Base-by-base conservation (phyloP, 2,888 invertebrate species). In the Eulithis prunata region DNA sequence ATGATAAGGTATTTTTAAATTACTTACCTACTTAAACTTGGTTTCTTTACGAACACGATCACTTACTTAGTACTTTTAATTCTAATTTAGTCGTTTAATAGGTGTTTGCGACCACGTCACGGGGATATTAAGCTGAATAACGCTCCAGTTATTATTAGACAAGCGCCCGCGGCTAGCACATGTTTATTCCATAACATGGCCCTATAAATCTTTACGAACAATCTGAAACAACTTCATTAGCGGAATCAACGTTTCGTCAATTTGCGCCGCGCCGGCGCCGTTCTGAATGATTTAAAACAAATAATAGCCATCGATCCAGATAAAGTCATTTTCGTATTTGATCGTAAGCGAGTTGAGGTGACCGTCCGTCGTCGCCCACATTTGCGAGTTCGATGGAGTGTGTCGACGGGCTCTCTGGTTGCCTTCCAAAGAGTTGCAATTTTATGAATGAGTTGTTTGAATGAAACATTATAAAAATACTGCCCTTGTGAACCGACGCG, bases 381-480 rank as follows among this genome's bases (percentile, higher is more conserved):
- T 87, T 86, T 83, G 79, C 83, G 83, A 75, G 75, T 72, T 78
- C 84, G 79, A 79, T 86, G 82, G 77, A 84, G 86, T 85, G 88
- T 85, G 76, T 77, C 88, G 81, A 73, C 78, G 63, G 67, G 79
- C 77, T 83, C 85, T 89, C 87, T 78, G 81, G 83, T 88, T 88
- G 83, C 85, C 80, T 79, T 81, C 81, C 76, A 86, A 83, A 82
- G 83, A 86, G 84, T 86, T 85, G 86, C 89, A 91, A 91, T 92
- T 91, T 91, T 90, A 90, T 91, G 91, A 91, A 92, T 91, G 91
- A 90, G 83, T 88, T 89, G 87, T 87, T 91, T 89, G 88, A 91
- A 92, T 90, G 89, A 87, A 89, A 88, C 82, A 86, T 84, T 85
- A 87, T 89, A 89, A 90, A 89, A 88, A 83, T 83, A 82, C 76